A percentile compares a stretch with the other conserved stretches of the same genome.
Evolutionary conservation across 2,888 invertebrate species (phyloP).

Genomic region (Tipula helvola): DNA sequence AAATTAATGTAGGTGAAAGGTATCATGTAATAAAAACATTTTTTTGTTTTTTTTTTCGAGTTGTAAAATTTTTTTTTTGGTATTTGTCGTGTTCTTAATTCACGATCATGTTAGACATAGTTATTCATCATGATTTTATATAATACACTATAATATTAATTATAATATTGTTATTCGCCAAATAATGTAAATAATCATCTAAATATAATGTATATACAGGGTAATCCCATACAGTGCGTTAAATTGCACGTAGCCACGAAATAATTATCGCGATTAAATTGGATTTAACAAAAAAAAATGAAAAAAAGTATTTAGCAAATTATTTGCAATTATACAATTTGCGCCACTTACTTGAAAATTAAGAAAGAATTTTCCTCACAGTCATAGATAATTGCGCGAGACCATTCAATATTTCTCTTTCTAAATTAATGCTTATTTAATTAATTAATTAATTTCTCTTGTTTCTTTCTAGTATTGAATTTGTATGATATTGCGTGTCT

Average conservation of each 20-base stretch:
- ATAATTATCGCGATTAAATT: not conserved
- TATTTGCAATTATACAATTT: not conserved
- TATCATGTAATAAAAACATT: slow-evolving; percentile 1
- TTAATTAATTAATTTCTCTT: not conserved
- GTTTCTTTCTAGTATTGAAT: not conserved
- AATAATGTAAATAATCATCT: not conserved
- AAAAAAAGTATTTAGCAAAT: not conserved
- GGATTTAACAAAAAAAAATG: not conserved
- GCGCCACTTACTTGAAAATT: not conserved
- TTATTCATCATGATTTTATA: not conserved
- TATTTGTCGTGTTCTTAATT: not conserved
- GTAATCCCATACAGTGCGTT: not conserved
- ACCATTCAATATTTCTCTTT: not conserved
- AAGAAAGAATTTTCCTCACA: not conserved
- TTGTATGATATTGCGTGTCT: not conserved
- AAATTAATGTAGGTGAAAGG: slow-evolving; percentile 4
- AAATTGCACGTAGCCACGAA: not conserved
- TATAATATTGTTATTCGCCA: not conserved
- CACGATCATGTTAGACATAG: not conserved
- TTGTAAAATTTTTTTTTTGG: not conserved
- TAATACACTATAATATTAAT: not conserved
- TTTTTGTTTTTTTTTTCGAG: not conserved
- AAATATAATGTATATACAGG: not conserved
- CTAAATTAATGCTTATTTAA: not conserved
- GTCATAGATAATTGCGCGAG: not conserved